Conservation (phyloP, 1,140 invertebrate species). For the Aricia agestis region DNA sequence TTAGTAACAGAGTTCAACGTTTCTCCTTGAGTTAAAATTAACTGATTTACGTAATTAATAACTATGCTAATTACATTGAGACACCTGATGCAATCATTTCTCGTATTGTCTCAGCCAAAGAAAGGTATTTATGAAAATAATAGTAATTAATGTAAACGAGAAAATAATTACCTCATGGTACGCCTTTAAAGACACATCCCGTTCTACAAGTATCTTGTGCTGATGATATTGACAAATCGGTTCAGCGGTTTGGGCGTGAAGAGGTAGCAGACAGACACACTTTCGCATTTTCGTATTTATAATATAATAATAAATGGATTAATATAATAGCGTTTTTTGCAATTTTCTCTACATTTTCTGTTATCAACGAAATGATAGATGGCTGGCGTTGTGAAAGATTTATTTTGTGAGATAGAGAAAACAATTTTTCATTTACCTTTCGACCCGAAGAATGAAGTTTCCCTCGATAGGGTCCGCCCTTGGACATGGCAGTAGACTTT, state of each 20-base stretch:
- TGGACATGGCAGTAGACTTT: background rate
- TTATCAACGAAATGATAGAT: conserved; percentile 1
- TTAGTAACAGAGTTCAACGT: conserved; percentile 1
- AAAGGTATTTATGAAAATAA: background rate
- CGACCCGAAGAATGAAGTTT: background rate
- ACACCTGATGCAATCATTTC: background rate
- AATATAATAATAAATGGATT: background rate
- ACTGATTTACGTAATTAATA: background rate
- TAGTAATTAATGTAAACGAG: too few relatives aligned
- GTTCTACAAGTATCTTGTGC: too few relatives aligned
- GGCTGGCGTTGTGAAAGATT: background rate
- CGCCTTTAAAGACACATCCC: too few relatives aligned
- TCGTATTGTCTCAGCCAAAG: background rate
- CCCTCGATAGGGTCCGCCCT: background rate
- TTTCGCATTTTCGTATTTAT: too few relatives aligned
- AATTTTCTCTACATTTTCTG: background rate
- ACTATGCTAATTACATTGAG: background rate
- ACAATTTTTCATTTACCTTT: conserved; percentile 14
- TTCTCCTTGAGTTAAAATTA: background rate
- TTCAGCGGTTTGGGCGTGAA: too few relatives aligned
- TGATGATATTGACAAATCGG: too few relatives aligned
- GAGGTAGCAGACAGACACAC: too few relatives aligned
- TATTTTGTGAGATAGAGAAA: background rate
- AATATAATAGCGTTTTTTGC: background rate
- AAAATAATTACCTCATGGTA: too few relatives aligned